Base-by-base conservation (phyloP, 2,888 invertebrate species). In the Zhengitettix transpicula region DNA sequence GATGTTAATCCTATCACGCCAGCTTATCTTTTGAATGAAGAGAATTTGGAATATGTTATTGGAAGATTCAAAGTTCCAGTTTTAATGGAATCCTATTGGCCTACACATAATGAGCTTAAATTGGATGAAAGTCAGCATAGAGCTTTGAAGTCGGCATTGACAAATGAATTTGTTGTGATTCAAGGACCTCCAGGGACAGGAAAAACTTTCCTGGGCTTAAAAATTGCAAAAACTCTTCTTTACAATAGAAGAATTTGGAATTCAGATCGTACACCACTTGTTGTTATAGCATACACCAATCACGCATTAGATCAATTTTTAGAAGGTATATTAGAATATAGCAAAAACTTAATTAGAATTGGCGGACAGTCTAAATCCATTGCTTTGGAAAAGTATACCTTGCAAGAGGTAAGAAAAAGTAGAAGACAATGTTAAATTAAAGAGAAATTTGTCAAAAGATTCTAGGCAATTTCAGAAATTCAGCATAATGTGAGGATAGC, bases 181-280 rank as follows among this genome's bases (percentile, higher is more conserved):
- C 91, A 91, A 75, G 92, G 92, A 0, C 91, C 91, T 0, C 91
- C 92, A 0, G 92, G 92, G 1, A 91, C 91, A 0, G 92, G 91
- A 0, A 92, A 91, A 76, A 90, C 91, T 0, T 86, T 78, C 70
- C 71, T 91, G 62, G 90, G 90, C 0, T 73, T 88, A 51, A 84
- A 86, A 77, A 81, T 93, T 28, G 82, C 85, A 1, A 75, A 82
- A 59, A 78, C 81, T 10, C 52, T 62, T 17, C 42, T 62, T 14
- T 14, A 41, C 41, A 62, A 62, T 52, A 16, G 40, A 9, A 5
- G 42, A 5, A n/a, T 59, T 40, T 60, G 59, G 57, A 41, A 58
- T 42, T n/a, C 12, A 40, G 16, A 42, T 14, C 74, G 74, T 16
- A 73, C 74, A 7, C 86, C 87, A 1, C 84, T 91, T 70, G 73